These are phyloP conservation scores for Eurypyga helias DNA, from an alignment of 2,113 vertebrate species.

Conservation along the genomic window DNA sequence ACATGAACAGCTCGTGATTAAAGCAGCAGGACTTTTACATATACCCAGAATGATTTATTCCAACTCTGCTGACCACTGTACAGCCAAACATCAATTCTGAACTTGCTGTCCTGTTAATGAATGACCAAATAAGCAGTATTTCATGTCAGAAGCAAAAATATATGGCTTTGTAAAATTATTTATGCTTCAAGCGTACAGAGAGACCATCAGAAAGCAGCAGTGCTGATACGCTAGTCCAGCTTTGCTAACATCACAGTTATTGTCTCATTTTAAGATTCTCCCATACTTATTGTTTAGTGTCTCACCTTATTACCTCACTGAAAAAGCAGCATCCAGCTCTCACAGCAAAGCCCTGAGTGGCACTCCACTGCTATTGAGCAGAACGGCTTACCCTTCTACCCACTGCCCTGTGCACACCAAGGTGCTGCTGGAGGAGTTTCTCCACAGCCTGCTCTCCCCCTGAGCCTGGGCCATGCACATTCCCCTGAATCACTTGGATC, in stretches of 20 bases:
- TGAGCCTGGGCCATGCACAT: background rate
- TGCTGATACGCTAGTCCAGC: background rate
- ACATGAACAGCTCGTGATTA: background rate
- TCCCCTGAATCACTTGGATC: background rate
- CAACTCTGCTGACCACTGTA: background rate
- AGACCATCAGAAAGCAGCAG: background rate
- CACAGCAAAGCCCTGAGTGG: background rate
- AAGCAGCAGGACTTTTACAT: background rate
- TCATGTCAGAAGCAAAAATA: background rate
- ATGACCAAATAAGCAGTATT: background rate
- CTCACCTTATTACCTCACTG: background rate
- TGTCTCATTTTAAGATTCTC: background rate
- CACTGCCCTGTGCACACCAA: background rate
- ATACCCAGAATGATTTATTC: background rate
- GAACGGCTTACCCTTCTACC: accelerated
- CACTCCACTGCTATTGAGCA: background rate
- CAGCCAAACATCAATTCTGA: background rate
- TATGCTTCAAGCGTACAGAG: background rate
- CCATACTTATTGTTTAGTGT: background rate
- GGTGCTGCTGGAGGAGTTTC: background rate
- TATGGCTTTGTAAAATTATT: background rate
- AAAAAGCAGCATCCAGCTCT: background rate
- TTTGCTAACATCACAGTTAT: background rate
- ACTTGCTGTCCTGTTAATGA: background rate
- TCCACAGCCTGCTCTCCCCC: background rate